These are phyloP conservation scores for Lycaena phlaeas DNA, from an alignment of 2,888 invertebrate species.

Conservation along the genomic window DNA sequence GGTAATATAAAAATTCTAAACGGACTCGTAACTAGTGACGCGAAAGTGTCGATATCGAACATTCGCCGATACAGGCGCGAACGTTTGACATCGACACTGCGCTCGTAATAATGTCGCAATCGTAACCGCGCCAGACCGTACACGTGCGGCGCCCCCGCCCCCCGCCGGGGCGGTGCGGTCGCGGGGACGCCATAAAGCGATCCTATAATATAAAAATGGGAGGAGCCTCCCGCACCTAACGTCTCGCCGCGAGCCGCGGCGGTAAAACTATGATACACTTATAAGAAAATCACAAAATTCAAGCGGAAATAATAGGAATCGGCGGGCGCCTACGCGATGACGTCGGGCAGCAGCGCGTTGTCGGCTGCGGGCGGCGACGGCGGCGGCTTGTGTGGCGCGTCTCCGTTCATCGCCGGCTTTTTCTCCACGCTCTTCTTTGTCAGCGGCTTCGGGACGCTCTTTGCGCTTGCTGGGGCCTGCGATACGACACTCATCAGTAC, in stretches of 20 bases:
- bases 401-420: conserved; percentile 26
- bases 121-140: conserved; percentile 15
- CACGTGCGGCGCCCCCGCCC: conserved; percentile 15
- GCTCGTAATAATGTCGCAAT: conserved; percentile 2
- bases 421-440: conserved; percentile 26
- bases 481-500: conserved; percentile 11
- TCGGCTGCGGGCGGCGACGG: conserved; percentile 61
- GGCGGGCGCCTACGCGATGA: conserved; percentile 48
- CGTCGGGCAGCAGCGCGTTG: conserved; percentile 58
- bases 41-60: conserved; percentile 34
- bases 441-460: conserved; percentile 24
- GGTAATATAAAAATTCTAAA: conserved; percentile 73
- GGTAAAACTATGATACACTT: conserved; percentile 66
- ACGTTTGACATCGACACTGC: neutral
- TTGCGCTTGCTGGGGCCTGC: conserved; percentile 39
- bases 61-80: neutral
- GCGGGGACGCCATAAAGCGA: conserved; percentile 59
- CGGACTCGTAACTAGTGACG: conserved; percentile 57
- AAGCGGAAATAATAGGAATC: conserved; percentile 71
- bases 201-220: conserved; percentile 65
- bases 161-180: conserved; percentile 25
- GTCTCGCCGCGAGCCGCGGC: conserved; percentile 52
- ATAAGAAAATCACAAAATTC: conserved; percentile 70
- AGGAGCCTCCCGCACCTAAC: conserved; percentile 63
- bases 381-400: conserved; percentile 54